These are phyloP conservation scores for Caenorhabditis doughertyi DNA, from an alignment of 2,888 invertebrate species.

Conservation along the genomic window DNA sequence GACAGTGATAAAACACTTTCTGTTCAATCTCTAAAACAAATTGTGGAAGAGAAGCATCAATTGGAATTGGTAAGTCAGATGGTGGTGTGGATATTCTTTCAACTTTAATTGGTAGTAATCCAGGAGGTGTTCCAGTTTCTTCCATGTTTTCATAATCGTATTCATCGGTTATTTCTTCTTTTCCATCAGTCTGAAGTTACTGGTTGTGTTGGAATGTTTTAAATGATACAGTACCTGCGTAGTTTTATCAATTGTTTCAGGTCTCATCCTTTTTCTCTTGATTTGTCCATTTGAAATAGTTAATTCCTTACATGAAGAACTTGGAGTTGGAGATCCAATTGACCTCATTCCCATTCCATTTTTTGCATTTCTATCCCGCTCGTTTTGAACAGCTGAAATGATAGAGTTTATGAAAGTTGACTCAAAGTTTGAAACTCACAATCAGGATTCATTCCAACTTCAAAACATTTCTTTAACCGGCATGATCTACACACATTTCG, in stretches of 20 bases:
- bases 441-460: constrained; percentile 80
- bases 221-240: no score
- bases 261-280: constrained; percentile 52
- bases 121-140: constrained; percentile 41
- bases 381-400: constrained; percentile 75
- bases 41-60: constrained; percentile 29
- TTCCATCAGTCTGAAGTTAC: constrained; percentile 55
- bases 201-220: no score
- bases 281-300: constrained; percentile 61
- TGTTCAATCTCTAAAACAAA: constrained; percentile 43
- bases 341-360: constrained; percentile 31
- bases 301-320: constrained; percentile 31
- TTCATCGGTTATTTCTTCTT: constrained; percentile 49
- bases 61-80: constrained; percentile 57
- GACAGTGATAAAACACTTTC: constrained; percentile 64
- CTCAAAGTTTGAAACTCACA: no score
- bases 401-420: no score
- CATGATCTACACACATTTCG: constrained; percentile 79
- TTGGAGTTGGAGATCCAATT: constrained; percentile 32
- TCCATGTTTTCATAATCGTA: constrained; percentile 45
- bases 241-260: constrained; percentile 47
- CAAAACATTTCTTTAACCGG: constrained; percentile 78
- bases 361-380: constrained; percentile 72
- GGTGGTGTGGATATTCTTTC: constrained; percentile 61
- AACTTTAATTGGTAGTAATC: constrained; percentile 15